Conservation (phyloP, 2,797 vertebrate species). For the Semaprochilodus insignis region DNA sequence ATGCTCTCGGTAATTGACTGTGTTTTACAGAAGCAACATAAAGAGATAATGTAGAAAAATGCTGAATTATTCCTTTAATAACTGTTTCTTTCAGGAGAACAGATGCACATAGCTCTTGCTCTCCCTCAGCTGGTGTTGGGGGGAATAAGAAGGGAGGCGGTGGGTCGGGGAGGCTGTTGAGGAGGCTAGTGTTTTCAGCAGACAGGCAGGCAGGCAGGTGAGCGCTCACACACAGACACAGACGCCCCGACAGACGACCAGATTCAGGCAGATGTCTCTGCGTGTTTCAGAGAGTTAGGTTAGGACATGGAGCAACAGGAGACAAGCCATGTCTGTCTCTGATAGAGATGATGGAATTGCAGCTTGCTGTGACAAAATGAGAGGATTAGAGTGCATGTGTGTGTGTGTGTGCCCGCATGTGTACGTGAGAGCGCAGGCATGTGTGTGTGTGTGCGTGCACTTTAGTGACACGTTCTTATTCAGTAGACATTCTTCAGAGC, state of each 20-base stretch:
- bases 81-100: not conserved
- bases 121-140: constrained; percentile 33
- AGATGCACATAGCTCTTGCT: constrained; percentile 49
- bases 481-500: constrained; percentile 32
- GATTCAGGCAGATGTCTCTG: constrained; percentile 50
- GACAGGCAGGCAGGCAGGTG: not conserved
- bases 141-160: constrained; percentile 29
- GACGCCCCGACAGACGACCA: constrained; percentile 48
- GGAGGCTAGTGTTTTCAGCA: constrained; percentile 31
- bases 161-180: not conserved
- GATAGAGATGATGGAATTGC: constrained; percentile 58
- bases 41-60: not conserved
- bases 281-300: constrained; percentile 48
- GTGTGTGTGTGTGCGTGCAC: constrained; percentile 3
- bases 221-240: constrained; percentile 19
- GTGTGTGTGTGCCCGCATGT: constrained; percentile 46
- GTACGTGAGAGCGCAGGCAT: constrained; percentile 8
- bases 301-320: constrained; percentile 57
- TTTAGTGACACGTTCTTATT: constrained; percentile 38
- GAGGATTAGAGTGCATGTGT: constrained; percentile 50
- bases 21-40: no score
- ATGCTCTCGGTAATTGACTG: not conserved
- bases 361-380: constrained; percentile 60
- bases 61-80: not conserved
- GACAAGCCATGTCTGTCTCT: constrained; percentile 60